These are phyloP conservation scores for Empidonax alnorum DNA, from an alignment of 2,113 vertebrate species.

Conservation along the genomic window DNA sequence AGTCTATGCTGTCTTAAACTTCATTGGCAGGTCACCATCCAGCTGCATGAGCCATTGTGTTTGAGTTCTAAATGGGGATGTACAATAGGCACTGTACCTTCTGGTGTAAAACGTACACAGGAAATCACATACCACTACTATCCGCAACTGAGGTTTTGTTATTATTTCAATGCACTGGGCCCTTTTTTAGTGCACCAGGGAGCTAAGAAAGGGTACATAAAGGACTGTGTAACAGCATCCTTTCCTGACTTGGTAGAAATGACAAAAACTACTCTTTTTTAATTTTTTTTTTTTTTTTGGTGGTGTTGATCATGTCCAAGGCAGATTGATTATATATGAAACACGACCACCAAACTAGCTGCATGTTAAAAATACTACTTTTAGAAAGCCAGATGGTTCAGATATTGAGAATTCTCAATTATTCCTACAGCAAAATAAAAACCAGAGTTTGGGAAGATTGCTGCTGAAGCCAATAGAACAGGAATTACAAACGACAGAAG, in stretches of 20 bases:
- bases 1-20: conserved; percentile 78
- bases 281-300: background rate
- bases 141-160: conserved; percentile 79
- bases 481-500: conserved; percentile 58
- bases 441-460: conserved; percentile 57
- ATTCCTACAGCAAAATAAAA: conserved; percentile 40
- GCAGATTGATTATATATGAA: conserved; percentile 50
- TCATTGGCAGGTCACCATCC: conserved; percentile 78
- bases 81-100: conserved; percentile 79
- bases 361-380: conserved; percentile 58
- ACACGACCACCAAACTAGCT: conserved; percentile 39
- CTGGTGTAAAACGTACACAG: conserved; percentile 76
- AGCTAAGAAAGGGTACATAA: conserved; percentile 77
- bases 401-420: conserved; percentile 52
- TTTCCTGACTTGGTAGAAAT: conserved; percentile 67
- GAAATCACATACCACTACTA: conserved; percentile 78
- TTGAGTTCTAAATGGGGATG: conserved; percentile 78
- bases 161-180: conserved; percentile 77
- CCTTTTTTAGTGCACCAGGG: conserved; percentile 74
- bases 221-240: conserved; percentile 72
- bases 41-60: conserved; percentile 77
- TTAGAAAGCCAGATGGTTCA: conserved; percentile 44
- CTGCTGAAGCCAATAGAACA: conserved; percentile 64
- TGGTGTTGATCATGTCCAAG: background rate
- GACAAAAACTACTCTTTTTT: conserved; percentile 8